phyloP scores from a whole-genome alignment of 2,797 vertebrate genomes.

The Potorous gilbertii region DNA sequence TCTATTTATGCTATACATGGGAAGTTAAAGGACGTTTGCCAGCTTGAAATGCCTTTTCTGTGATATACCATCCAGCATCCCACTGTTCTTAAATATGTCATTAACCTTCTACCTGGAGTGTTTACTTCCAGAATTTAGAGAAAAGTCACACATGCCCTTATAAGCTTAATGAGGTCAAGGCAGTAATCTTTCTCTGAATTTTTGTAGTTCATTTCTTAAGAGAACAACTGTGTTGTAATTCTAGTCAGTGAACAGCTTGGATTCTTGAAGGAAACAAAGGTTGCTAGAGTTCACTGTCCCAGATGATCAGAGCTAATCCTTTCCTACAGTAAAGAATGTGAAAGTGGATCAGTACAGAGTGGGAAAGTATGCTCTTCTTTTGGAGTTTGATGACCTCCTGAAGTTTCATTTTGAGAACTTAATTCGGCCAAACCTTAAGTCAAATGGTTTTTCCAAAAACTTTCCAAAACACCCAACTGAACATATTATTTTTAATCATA shows the following conservation, averaged over 20 bases:
- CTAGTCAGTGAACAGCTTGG: constrained; percentile 35
- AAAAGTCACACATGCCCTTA: constrained; percentile 76
- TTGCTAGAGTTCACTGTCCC: neutral
- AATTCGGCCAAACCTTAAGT: constrained; percentile 41
- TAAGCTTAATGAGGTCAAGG: constrained; percentile 80
- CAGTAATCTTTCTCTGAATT: constrained; percentile 81
- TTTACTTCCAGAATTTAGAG: constrained; percentile 76
- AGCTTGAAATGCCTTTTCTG: constrained; percentile 68
- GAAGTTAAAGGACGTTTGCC: constrained; percentile 58
- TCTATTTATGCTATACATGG: constrained; percentile 66
- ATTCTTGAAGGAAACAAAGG: constrained; percentile 37
- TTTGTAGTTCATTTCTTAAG: constrained; percentile 78
- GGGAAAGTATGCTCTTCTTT: neutral
- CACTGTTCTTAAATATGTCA: constrained; percentile 74
- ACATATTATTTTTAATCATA: constrained; percentile 20
- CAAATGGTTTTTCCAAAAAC: neutral
- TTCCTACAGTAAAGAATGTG: neutral
- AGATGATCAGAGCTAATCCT: constrained; percentile 25
- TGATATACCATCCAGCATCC: constrained; percentile 69
- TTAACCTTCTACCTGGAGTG: constrained; percentile 82
- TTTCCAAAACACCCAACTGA: neutral
- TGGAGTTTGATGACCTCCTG: neutral
- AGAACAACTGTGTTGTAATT: constrained; percentile 75
- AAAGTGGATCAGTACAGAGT: neutral
- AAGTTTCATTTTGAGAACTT: constrained; percentile 22